Evolutionary conservation across 2,797 vertebrate species (phyloP), one percentile per base, ranked within the genome.

Genomic region (Scleropages formosus): DNA sequence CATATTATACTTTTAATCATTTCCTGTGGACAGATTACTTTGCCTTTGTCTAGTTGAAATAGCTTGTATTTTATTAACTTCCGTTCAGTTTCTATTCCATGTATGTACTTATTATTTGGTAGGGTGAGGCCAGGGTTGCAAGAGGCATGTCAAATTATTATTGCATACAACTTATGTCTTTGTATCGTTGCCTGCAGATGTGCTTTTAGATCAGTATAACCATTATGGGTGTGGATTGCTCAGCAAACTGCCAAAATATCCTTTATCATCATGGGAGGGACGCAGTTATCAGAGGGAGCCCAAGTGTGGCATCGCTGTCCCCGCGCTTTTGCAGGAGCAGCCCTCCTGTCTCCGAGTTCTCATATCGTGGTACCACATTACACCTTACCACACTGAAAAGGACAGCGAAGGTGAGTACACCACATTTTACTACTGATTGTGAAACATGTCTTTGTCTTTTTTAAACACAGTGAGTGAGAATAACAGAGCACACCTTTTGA

Each of bases 261-360:
- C 20, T 20, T 56, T 74, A 56, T 69, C 59, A 58, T n/a, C n/a
- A 63, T 20, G 53, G 6, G 58, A 74, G 27, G 26, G 66, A 11
- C 24, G 51, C 46, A 53, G 64, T 75, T 78, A 78, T 78, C 77
- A 20, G n/a, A n/a, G 67, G n/a, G 24, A 26, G 27, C 47, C 8
- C 16, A 46, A 2, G 4, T 62, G 60, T 51, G 31, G 63, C 39
- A 26, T 18, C 8, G 15, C 18, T n/a, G 20, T 8, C 82, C 79
- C 83, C 87, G 87, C 86, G 74, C 78, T 85, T 88, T 73, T 61
- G 3, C 27, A 8, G 18, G 85, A 87, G 87, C 88, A 88, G 84
- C 64, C 56, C 53, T 72, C 75, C 85, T 78, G 85, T 27, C 26
- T 16, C 18, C 87, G 87, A 73, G 47, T 58, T 24, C 9, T 6